phyloP scores from a whole-genome alignment of 2,113 vertebrate species.

The Brachyistius frenatus region DNA sequence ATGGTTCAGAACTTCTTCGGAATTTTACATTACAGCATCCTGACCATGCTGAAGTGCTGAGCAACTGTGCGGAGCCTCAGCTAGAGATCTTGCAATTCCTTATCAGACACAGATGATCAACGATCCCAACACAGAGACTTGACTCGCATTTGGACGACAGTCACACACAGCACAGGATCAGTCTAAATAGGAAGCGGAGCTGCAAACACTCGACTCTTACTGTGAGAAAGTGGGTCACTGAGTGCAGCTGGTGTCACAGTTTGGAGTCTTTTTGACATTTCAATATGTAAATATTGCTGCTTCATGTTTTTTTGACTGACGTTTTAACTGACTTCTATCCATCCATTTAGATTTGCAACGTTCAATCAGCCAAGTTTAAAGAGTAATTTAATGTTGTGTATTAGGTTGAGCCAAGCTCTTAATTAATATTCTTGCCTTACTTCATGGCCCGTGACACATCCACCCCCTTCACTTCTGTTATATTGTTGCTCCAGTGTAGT shows the following conservation, averaged over 20 bases:
- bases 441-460: too few relatives aligned
- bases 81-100: conserved; percentile 2
- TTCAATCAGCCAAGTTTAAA: too few relatives aligned
- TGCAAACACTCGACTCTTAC: not conserved
- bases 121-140: conserved; percentile 29
- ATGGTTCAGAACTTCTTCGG: not conserved
- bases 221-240: not conserved
- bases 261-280: conserved; percentile 12
- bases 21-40: not conserved
- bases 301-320: not conserved
- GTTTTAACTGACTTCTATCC: not conserved
- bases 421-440: too few relatives aligned
- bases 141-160: conserved; percentile 24
- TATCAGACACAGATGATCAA: conserved; percentile 33
- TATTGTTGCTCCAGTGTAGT: too few relatives aligned
- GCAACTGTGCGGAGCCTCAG: conserved; percentile 3
- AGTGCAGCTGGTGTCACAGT: not conserved
- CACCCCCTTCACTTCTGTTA: too few relatives aligned
- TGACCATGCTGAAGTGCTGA: not conserved
- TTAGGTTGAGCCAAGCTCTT: too few relatives aligned
- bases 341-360: too few relatives aligned
- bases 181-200: conserved; percentile 20
- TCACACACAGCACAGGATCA: conserved; percentile 20
- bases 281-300: not conserved
- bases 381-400: too few relatives aligned